Base-by-base conservation (phyloP, 2,797 vertebrate genomes). In the Prunella strophiata region DNA sequence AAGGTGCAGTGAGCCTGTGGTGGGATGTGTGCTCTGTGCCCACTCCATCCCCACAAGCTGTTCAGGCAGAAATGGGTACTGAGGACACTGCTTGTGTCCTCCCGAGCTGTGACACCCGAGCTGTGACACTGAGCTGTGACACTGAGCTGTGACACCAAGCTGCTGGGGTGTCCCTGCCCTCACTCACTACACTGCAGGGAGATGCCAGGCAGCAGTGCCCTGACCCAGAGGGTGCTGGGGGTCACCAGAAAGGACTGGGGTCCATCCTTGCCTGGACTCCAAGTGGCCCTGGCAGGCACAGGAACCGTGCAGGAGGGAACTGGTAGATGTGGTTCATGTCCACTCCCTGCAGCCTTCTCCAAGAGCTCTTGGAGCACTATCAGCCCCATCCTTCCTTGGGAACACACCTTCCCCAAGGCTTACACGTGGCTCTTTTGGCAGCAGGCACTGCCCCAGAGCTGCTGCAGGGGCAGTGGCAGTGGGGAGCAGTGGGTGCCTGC, bases 101-200 rank as follows among this genome's bases (percentile, higher is more conserved):
- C 38, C 16, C 8, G 20, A 2, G 22, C 30, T 36, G 59, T 73
- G 62, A 5, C 57, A n/a, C n/a, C 30, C 13, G 10, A 4, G 32
- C 34, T 38, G 45, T 50, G 65, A 10, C 68, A 50, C 27, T 2
- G 7, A 55, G 29, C 25, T 43, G 3, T 34, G 76, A 4, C 62
- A 22, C n/a, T 7, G 8, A 4, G 30, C 36, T 40, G 38, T 52
- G 68, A 8, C 58, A 50, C 25, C 2, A 9, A 55, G 30, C 25
- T 40, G 2, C 9, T 73, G 62, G 34, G 30, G 7, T 43, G 43
- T 48, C 40, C 32, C 68, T 83, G 38, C 30, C 62, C 57, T 50
- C 1, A 2, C 57, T 50, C 1, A 2, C 21, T 2, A 58, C 36
- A 17, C 34, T 12, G 3, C 30, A 26, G 40, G 21, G 34, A 50